Conservation (phyloP, 2,888 invertebrate genomes). For the Rhabditoides inermis region DNA sequence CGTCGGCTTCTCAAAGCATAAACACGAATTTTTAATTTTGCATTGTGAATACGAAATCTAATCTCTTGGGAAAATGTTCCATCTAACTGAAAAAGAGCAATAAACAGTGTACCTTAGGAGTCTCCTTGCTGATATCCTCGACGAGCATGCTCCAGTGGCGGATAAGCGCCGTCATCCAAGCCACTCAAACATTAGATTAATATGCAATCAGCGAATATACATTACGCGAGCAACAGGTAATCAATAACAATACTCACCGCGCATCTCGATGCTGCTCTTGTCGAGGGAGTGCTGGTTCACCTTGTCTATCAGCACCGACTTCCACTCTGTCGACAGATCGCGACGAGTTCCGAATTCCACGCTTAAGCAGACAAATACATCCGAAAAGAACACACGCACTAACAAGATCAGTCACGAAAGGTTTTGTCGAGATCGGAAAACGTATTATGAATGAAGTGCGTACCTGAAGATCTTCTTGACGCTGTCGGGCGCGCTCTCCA, state of each 20-base stretch:
- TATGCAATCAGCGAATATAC: background rate
- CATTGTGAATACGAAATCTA: too few species aligned
- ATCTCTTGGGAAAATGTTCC: background rate
- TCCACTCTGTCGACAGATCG: constrained; percentile 45
- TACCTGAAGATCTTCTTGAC: constrained; percentile 45
- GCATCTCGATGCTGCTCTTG: constrained; percentile 33
- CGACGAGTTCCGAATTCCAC: constrained; percentile 40
- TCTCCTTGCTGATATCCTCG: constrained; percentile 35
- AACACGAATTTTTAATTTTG: background rate
- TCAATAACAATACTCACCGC: constrained; percentile 20
- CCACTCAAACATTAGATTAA: constrained; percentile 29
- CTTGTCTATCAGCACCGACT: constrained; percentile 31
- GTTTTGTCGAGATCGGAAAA: background rate
- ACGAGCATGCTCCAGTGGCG: constrained; percentile 47
- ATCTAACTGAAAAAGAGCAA: too few species aligned
- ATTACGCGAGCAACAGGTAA: background rate
- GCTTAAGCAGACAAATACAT: constrained; percentile 14
- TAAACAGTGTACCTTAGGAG: constrained; percentile 30
- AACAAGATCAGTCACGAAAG: background rate
- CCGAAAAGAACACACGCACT: background rate
- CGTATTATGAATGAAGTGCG: background rate
- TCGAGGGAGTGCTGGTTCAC: constrained; percentile 42
- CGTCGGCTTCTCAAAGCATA: constrained; percentile 29
- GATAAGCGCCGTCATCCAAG: constrained; percentile 46
- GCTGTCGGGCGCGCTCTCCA: constrained; percentile 38